Evolutionary conservation across 2,797 vertebrate genomes (phyloP).

Genomic region (Arctocebus calabarensis): DNA sequence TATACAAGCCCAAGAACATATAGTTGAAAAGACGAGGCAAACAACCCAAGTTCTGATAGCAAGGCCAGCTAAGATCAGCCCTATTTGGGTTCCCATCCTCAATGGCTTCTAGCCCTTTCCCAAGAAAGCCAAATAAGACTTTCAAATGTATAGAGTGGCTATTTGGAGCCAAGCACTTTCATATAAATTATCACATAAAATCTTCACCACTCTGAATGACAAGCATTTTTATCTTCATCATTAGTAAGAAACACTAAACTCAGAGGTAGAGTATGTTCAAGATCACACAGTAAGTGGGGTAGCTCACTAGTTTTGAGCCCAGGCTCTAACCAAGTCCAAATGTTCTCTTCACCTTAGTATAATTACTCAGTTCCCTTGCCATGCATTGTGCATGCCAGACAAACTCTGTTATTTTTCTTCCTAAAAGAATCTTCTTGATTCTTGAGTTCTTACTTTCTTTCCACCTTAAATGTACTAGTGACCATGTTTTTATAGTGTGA

Average conservation of each 20-base stretch:
- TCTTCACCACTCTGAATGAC: background rate
- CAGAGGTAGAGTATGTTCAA: background rate
- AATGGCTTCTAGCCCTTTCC: background rate
- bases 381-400: background rate
- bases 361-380: background rate
- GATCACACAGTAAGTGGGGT: background rate
- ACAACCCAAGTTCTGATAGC: background rate
- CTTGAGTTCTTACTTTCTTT: background rate
- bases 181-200: background rate
- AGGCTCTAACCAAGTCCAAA: background rate
- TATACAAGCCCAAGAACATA: background rate
- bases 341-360: background rate
- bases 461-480: background rate
- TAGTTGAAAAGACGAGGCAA: background rate
- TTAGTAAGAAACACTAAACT: background rate
- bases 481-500: background rate
- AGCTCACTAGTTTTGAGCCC: slow-evolving; percentile 29
- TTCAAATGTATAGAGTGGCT: background rate
- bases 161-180: background rate
- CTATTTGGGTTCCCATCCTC: background rate
- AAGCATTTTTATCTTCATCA: background rate
- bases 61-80: background rate
- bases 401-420: background rate
- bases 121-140: background rate
- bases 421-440: background rate